Evolutionary conservation across 2,797 vertebrate genomes (phyloP).

Genomic region (Hozukius guyotensis): DNA sequence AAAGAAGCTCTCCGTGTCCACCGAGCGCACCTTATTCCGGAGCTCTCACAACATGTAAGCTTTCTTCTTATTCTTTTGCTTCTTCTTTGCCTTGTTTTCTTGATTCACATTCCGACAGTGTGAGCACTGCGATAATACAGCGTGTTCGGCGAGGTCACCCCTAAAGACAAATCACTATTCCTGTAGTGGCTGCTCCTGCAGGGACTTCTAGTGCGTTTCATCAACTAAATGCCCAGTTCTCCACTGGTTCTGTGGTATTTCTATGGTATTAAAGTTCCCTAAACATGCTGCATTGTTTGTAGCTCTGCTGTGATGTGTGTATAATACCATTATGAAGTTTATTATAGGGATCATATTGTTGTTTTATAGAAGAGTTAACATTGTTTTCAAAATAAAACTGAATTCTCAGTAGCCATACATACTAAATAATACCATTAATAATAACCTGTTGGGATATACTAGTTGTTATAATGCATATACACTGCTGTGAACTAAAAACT

Average conservation of each 20-base stretch:
- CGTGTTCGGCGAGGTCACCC: slow-evolving; percentile 51
- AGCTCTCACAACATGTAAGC: slow-evolving; percentile 72
- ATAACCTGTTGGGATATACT: not conserved
- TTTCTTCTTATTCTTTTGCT: not conserved
- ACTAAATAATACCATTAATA: not conserved
- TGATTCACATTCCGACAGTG: slow-evolving; percentile 55
- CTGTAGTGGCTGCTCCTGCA: slow-evolving; percentile 23
- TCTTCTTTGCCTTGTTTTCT: not conserved
- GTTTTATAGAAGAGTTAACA: not conserved
- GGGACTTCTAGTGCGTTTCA: not conserved
- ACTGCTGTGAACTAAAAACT: not conserved
- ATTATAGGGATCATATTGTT: not conserved
- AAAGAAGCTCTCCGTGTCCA: slow-evolving; percentile 28
- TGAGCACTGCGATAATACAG: slow-evolving; percentile 36
- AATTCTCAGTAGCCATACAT: not conserved
- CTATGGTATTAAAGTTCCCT: not conserved
- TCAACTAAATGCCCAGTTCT: not conserved
- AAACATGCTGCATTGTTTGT: not conserved
- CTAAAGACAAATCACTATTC: slow-evolving; percentile 27
- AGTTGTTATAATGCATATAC: not conserved
- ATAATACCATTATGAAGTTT: not conserved
- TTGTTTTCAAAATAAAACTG: not conserved
- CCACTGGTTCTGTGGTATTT: not conserved
- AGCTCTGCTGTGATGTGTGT: not conserved
- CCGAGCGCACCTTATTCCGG: slow-evolving; percentile 48